A percentile compares a stretch with the other conserved stretches of the same genome.
These are phyloP conservation scores for Synergus umbraculus DNA, from an alignment of 2,888 invertebrate species.

Conservation along the genomic window DNA sequence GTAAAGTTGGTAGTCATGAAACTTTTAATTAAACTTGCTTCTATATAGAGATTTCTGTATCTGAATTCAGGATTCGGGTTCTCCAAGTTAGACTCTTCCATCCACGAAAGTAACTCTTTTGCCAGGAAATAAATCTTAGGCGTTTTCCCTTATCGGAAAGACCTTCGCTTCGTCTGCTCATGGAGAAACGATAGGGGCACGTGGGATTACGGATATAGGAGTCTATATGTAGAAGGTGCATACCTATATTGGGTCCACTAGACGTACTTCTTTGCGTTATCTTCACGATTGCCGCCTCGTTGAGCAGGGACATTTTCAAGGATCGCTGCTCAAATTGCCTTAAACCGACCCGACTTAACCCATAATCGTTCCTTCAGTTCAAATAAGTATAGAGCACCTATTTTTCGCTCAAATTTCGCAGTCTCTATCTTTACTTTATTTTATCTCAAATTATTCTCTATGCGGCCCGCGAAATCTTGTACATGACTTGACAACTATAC, in stretches of 20 bases:
- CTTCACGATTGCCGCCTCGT: constrained; percentile 48
- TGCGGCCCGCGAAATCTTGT: neutral
- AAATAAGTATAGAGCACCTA: neutral
- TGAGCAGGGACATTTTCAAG: constrained; percentile 53
- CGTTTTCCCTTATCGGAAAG: constrained; percentile 33
- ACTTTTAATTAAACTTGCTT: neutral
- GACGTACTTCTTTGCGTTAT: constrained; percentile 28
- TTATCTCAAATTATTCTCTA: constrained; percentile 17
- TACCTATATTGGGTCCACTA: constrained; percentile 22
- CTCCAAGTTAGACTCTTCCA: constrained; percentile 4
- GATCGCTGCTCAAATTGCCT: constrained; percentile 45
- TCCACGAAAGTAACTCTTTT: constrained; percentile 32
- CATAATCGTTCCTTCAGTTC: constrained; percentile 28
- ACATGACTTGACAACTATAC: no score
- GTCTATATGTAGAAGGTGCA: constrained; percentile 5
- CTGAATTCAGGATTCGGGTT: neutral
- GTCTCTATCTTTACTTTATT: neutral
- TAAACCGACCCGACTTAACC: constrained; percentile 39
- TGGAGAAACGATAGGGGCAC: constrained; percentile 34
- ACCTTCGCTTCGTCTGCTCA: constrained; percentile 37
- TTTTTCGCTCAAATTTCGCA: constrained; percentile 13
- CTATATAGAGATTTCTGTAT: neutral
- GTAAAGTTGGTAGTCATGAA: constrained; percentile 1
- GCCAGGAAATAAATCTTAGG: constrained; percentile 18
- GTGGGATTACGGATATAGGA: constrained; percentile 32